These are phyloP conservation scores for Ia io DNA, from an alignment of 2,113 vertebrate species.

Conservation along the genomic window DNA sequence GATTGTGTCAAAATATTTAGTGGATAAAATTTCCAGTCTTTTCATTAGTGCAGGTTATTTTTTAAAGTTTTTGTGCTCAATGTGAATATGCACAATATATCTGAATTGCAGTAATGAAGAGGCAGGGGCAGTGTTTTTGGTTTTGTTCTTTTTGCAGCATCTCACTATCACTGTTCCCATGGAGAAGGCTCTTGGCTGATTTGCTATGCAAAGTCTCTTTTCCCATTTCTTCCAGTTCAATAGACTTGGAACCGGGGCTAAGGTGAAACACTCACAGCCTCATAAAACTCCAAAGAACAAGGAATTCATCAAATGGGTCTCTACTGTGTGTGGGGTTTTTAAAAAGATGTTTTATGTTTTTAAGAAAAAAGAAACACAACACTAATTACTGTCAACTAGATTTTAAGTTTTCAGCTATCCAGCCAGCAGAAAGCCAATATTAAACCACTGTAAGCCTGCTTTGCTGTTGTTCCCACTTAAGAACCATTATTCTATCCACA, in stretches of 20 bases:
- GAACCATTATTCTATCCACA: conserved; percentile 82
- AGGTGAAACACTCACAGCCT: background rate
- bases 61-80: background rate
- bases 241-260: conserved; percentile 6
- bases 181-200: background rate
- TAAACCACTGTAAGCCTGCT: conserved; percentile 79
- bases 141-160: background rate
- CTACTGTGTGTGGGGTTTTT: conserved; percentile 58
- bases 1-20: conserved; percentile 55
- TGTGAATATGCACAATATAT: conserved; percentile 36
- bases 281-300: conserved; percentile 42
- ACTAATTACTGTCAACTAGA: conserved; percentile 81
- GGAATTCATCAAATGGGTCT: conserved; percentile 58
- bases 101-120: background rate
- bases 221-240: conserved; percentile 51
- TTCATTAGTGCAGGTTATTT: background rate
- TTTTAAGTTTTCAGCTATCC: conserved; percentile 76
- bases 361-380: conserved; percentile 75
- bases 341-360: conserved; percentile 64
- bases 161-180: background rate
- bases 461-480: conserved; percentile 79
- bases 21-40: background rate
- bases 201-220: background rate
- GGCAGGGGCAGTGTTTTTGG: background rate
- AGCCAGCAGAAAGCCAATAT: conserved; percentile 77